A percentile compares a stretch with the other conserved stretches of the same genome.
Evolutionary conservation across 2,888 invertebrate genomes (phyloP).

Genomic region (Allygus modestus): DNA sequence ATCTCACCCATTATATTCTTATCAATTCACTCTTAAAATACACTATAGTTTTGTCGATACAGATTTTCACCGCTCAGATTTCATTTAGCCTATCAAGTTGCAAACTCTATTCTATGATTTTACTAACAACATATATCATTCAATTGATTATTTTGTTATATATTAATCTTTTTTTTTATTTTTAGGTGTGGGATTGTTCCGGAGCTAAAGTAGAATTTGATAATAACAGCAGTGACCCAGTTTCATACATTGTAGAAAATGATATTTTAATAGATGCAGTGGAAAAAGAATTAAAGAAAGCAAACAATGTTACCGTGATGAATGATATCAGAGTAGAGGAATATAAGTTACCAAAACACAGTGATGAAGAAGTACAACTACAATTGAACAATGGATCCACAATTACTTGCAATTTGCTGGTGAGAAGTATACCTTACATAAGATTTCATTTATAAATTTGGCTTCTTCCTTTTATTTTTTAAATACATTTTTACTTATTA

Average conservation of each 20-base stretch:
- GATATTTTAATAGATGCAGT: constrained; percentile 89
- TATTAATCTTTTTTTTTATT: constrained; percentile 49
- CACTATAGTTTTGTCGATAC: too few relatives aligned
- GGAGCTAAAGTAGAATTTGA: constrained; percentile 93
- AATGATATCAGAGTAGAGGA: constrained; percentile 83
- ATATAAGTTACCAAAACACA: constrained; percentile 78
- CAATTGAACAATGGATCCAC: constrained; percentile 81
- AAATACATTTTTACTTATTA: too few relatives aligned
- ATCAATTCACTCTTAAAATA: too few relatives aligned
- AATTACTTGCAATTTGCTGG: constrained; percentile 83
- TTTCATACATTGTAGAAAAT: constrained; percentile 97
- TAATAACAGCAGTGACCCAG: constrained; percentile 82
- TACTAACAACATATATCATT: too few relatives aligned
- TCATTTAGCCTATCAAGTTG: too few relatives aligned
- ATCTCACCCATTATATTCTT: too few relatives aligned
- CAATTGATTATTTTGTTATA: too few relatives aligned
- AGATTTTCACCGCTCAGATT: too few relatives aligned
- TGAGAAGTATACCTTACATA: constrained; percentile 71
- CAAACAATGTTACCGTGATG: constrained; percentile 81
- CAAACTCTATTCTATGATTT: too few relatives aligned
- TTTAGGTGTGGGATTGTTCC: constrained; percentile 95
- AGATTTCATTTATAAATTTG: too few relatives aligned
- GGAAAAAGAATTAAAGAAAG: constrained; percentile 79
- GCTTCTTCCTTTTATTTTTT: too few relatives aligned
- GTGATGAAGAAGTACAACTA: constrained; percentile 74